Base-by-base conservation (phyloP, 1,140 invertebrate genomes). In the Nasonia giraulti region DNA sequence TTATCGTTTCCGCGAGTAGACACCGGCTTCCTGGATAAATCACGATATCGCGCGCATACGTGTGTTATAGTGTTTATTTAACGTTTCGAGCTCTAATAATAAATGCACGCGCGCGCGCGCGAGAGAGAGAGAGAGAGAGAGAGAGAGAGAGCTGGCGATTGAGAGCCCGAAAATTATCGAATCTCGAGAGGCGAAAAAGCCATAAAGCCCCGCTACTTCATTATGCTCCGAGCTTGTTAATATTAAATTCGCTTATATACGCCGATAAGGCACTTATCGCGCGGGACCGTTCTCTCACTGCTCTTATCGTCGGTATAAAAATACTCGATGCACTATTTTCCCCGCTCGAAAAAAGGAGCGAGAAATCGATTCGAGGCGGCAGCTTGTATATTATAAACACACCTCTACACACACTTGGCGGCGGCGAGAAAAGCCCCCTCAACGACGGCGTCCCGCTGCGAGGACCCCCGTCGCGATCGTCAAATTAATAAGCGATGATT, bases 401-500 rank as follows among this genome's bases (percentile, higher is more conserved):
- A 62, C 33, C 33, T 37, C 33, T 62, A n/a, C 17, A n/a, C 17
- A 62, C 17, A 62, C 55, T 62, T 62, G 33, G 73, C 17, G 37
- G 14, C 12, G 37, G 27, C 44, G 44, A 55, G n/a, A 17, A 50
- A n/a, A 47, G 33, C 20, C 27, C 17, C 40, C 40, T 44, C 7
- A 62, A 20, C 17, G 55, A n/a, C 14, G 83, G 44, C 50, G 33
- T 80, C 77, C 83, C 69, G 47, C 73, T 12, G 84, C 11, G 79
- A 86, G 87, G 88, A 85, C 91, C 88, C 90, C 91, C 86, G 90
- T 85, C 85, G 91, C 69, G 86, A 89, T 89, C 90, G 89, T 92
- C 90, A 92, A 93, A 93, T 93, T 92, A 93, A 93, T 92, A 92
- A 92, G 89, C 90, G 89, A 92, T 93, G 92, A 93, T 92, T 92